These are phyloP conservation scores for Tupaia chinensis DNA, from an alignment of 2,113 vertebrate genomes.

Conservation along the genomic window DNA sequence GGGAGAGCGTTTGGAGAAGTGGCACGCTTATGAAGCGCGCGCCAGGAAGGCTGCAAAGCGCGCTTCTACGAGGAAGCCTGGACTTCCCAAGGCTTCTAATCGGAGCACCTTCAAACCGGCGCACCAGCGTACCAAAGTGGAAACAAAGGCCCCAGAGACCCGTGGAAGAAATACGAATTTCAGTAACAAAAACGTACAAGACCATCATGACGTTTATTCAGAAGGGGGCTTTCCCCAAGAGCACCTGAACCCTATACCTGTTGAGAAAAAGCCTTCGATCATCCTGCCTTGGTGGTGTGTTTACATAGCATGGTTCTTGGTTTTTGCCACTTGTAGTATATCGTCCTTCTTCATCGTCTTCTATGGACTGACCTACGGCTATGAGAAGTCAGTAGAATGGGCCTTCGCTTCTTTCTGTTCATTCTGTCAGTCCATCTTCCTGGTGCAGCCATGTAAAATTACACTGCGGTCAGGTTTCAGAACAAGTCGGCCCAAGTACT, in stretches of 20 bases:
- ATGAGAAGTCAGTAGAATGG: slow-evolving; percentile 84
- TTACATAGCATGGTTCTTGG: slow-evolving; percentile 74
- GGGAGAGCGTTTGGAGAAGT: slow-evolving; percentile 56
- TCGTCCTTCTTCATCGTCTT: slow-evolving; percentile 85
- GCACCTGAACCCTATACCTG: accelerated
- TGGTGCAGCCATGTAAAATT: slow-evolving; percentile 80
- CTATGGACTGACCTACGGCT: slow-evolving; percentile 86
- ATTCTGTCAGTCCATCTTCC: slow-evolving; percentile 76
- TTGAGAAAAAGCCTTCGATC: accelerated
- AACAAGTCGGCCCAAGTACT: slow-evolving; percentile 56
- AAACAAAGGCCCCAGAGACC: accelerated
- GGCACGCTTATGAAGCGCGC: neutral
- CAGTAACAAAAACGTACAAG: neutral
- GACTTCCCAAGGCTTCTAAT: accelerated
- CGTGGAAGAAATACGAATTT: neutral
- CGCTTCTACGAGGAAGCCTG: accelerated
- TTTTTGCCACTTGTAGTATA: slow-evolving; percentile 47
- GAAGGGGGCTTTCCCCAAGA: accelerated
- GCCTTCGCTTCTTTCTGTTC: slow-evolving; percentile 81
- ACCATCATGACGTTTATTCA: accelerated
- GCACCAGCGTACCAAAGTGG: accelerated
- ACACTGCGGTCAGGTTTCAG: slow-evolving; percentile 28
- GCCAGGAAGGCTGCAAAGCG: accelerated
- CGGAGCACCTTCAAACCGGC: accelerated
- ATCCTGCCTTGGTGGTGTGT: slow-evolving; percentile 36